Base-by-base conservation (phyloP, 1,140 invertebrate genomes). In the Prorops nasuta region DNA sequence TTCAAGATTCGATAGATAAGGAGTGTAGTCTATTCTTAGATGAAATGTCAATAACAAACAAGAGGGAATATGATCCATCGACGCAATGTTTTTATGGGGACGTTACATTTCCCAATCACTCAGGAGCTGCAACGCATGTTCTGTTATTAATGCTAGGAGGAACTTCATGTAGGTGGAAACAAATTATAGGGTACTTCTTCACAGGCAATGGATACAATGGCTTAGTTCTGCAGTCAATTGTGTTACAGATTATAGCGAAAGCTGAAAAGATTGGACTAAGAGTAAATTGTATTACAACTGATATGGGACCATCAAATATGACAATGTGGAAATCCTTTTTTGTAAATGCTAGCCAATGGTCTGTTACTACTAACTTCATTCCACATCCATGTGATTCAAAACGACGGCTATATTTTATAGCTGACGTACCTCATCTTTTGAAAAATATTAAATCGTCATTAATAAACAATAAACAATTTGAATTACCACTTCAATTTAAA, bases 81-180 rank as follows among this genome's bases (percentile, higher is more conserved):
- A n/a, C 44, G 15, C 44, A 46, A 46, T 36, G 34, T 38, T 37
- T 36, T 21, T 36, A 39, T 39, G 37, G 50, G 12, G 14, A 41
- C 32, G 50, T 52, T 17, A 52, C 45, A 38, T 44, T 54, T 7
- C 45, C 46, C 39, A 19, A 20, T 20, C 37, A 24, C 21, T 19
- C 42, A 22, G 44, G 24, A 38, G 22, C 20, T 16, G 47, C 51
- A 14, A 42, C 31, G 17, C 47, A 58, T 16, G 51, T 28, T 20
- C 32, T 58, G 14, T 47, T 58, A 15, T 54, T 54, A 45, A 46
- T 54, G 36, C 34, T 53, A 36, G 36, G 21, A 10, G 51, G 51
- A 18, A 24, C 45, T 41, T 22, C 22, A 22, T 16, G 24, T 43
- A 10, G 47, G n/a, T 58, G 47, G 51, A 58, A 58, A 32, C 51